Percentiles rank a stretch among this genome's conserved stretches.
These are phyloP conservation scores for Drosophila robusta DNA, from an alignment of 2,888 invertebrate species.

Conservation along the genomic window DNA sequence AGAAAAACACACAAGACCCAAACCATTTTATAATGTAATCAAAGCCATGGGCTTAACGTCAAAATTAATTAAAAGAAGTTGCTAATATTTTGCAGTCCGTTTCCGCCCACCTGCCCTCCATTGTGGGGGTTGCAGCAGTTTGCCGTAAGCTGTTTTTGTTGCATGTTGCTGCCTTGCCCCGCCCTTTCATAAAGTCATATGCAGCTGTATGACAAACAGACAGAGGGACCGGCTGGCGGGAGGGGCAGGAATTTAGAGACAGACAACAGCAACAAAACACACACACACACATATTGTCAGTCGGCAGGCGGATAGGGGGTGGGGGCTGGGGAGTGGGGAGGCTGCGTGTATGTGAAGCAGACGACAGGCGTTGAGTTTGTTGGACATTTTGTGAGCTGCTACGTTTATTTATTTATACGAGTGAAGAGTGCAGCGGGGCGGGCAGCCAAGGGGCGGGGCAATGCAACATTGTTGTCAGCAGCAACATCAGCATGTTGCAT, in stretches of 20 bases:
- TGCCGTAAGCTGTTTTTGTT: slow-evolving; percentile 57
- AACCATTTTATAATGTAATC: slow-evolving; percentile 18
- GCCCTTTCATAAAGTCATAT: slow-evolving; percentile 49
- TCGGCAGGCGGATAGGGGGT: too few species aligned
- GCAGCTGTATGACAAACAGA: slow-evolving; percentile 68
- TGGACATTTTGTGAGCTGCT: slow-evolving; percentile 73
- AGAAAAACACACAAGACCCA: not conserved
- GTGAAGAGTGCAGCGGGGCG: slow-evolving; percentile 8
- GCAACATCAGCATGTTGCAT: slow-evolving; percentile 81
- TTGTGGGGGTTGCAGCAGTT: slow-evolving; percentile 15
- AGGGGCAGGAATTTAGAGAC: slow-evolving; percentile 4
- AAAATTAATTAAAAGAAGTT: slow-evolving; percentile 64
- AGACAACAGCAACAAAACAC: slow-evolving; percentile 24
- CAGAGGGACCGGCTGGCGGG: slow-evolving; percentile 8
- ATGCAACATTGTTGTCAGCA: slow-evolving; percentile 78
- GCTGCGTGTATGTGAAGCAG: slow-evolving; percentile 27
- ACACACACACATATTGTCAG: slow-evolving; percentile 9
- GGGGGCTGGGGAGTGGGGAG: not conserved
- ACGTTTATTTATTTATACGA: slow-evolving; percentile 77
- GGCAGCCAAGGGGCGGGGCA: slow-evolving; percentile 21
- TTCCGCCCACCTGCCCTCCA: not conserved
- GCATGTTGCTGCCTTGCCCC: slow-evolving; percentile 38
- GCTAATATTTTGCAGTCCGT: slow-evolving; percentile 42
- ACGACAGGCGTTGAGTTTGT: slow-evolving; percentile 75
- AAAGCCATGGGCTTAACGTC: slow-evolving; percentile 41